Percentiles rank a stretch among this genome's conserved stretches.
phyloP scores from a whole-genome alignment of 1,140 invertebrate genomes.

The Drosophila carrolli region DNA sequence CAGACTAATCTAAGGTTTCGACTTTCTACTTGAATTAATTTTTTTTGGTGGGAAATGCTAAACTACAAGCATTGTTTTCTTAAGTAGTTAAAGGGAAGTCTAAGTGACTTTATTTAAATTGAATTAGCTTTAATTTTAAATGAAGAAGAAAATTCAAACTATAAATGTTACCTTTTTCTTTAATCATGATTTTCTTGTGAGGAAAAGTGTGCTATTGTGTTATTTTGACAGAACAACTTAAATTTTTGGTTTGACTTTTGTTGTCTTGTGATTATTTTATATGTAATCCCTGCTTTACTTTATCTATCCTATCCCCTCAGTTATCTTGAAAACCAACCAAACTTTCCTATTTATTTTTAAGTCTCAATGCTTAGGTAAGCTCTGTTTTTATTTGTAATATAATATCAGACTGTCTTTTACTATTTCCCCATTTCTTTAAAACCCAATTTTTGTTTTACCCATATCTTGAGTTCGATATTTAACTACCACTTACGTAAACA shows the following conservation, averaged over 20 bases:
- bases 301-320: background rate
- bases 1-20: conserved; percentile 14
- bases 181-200: no score
- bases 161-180: background rate
- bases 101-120: conserved; percentile 1
- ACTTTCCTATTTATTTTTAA: background rate
- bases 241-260: no score
- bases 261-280: background rate
- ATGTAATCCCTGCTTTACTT: background rate
- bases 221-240: no score
- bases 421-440: conserved; percentile 5
- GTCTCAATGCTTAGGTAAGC: conserved; percentile 10
- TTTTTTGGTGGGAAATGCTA: conserved; percentile 15
- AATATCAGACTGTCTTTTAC: conserved; percentile 8
- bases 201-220: no score
- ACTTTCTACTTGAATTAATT: conserved; percentile 33
- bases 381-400: background rate
- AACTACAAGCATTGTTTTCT: conserved; percentile 25
- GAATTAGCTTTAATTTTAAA: background rate
- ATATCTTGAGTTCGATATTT: conserved; percentile 30
- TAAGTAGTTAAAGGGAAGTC: conserved; percentile 2
- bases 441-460: conserved; percentile 5
- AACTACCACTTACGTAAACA: conserved; percentile 38
- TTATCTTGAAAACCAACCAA: background rate
- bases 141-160: background rate